Conservation (phyloP, 2,113 vertebrate genomes). For the Melanerpes aurifrons region DNA sequence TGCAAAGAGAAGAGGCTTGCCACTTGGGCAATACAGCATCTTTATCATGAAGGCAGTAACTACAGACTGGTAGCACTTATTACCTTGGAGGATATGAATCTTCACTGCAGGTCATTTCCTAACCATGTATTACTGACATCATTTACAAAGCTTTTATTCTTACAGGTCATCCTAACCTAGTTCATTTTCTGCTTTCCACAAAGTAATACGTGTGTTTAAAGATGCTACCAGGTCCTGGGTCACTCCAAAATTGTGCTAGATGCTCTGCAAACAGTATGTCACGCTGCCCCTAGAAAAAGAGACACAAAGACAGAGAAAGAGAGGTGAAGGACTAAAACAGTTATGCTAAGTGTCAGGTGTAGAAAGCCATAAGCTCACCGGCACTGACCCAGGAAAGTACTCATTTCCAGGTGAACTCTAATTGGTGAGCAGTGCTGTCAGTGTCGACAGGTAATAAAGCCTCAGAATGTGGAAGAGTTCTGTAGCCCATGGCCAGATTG, state of each 20-base stretch:
- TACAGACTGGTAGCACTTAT: not conserved
- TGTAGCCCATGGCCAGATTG: not conserved
- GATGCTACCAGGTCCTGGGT: not conserved
- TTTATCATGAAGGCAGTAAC: not conserved
- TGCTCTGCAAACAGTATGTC: not conserved
- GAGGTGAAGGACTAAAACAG: not conserved
- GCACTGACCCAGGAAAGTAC: not conserved
- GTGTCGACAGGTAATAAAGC: not conserved
- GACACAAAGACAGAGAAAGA: not conserved
- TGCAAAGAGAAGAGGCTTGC: not conserved
- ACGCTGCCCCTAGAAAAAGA: not conserved
- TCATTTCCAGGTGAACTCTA: not conserved
- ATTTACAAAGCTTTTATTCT: constrained; percentile 55
- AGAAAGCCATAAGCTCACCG: not conserved
- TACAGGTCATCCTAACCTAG: not conserved
- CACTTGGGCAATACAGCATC: not conserved
- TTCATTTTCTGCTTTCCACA: not conserved
- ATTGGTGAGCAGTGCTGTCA: not conserved
- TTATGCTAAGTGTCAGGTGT: not conserved
- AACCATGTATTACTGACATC: not conserved
- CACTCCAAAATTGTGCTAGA: not conserved
- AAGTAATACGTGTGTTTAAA: not conserved
- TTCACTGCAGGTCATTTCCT: not conserved
- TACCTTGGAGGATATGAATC: not conserved
- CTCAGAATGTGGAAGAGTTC: not conserved